Percentiles rank a stretch among this genome's conserved stretches.
Evolutionary conservation across 2,888 invertebrate genomes (phyloP).

Genomic region (Scaptomyza caliginosa): DNA sequence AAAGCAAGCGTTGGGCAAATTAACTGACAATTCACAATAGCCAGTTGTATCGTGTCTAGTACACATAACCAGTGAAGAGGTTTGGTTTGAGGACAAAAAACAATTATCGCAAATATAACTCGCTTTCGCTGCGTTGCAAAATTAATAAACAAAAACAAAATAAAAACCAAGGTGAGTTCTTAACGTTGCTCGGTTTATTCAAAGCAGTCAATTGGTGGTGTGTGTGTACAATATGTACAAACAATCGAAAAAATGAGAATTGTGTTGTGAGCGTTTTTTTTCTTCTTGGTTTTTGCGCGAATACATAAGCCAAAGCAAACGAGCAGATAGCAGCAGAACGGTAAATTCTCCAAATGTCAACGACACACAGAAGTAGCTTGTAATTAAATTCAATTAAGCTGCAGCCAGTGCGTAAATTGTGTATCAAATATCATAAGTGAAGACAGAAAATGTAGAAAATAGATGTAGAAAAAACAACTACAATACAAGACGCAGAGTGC

Average conservation of each 20-base stretch:
- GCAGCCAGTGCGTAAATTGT: slow-evolving; percentile 67
- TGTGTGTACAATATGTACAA: slow-evolving; percentile 23
- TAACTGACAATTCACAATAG: slow-evolving; percentile 53
- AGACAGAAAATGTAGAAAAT: slow-evolving; percentile 8
- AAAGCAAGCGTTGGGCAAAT: slow-evolving; percentile 42
- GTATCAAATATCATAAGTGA: slow-evolving; percentile 54
- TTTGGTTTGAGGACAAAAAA: slow-evolving; percentile 60
- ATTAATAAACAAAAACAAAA: slow-evolving; percentile 48
- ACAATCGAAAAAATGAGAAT: slow-evolving; percentile 31
- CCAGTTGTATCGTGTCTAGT: slow-evolving; percentile 58
- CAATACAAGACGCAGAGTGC: slow-evolving; percentile 14
- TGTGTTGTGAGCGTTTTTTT: slow-evolving; percentile 37
- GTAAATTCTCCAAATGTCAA: slow-evolving; percentile 60
- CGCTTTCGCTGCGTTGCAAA: slow-evolving; percentile 56
- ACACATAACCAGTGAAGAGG: slow-evolving; percentile 51
- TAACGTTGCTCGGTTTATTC: slow-evolving; percentile 3
- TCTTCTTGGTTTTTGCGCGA: slow-evolving; percentile 39
- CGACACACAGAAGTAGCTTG: slow-evolving; percentile 50
- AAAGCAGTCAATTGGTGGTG: slow-evolving; percentile 12
- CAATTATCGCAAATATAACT: slow-evolving; percentile 64
- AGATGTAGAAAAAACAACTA: slow-evolving; percentile 1
- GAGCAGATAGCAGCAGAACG: slow-evolving; percentile 50
- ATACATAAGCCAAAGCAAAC: slow-evolving; percentile 56
- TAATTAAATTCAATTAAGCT: slow-evolving; percentile 81
- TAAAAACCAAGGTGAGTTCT: slow-evolving; percentile 56